These are phyloP conservation scores for Siniperca obscura DNA, from an alignment of 2,797 vertebrate species.

Conservation along the genomic window DNA sequence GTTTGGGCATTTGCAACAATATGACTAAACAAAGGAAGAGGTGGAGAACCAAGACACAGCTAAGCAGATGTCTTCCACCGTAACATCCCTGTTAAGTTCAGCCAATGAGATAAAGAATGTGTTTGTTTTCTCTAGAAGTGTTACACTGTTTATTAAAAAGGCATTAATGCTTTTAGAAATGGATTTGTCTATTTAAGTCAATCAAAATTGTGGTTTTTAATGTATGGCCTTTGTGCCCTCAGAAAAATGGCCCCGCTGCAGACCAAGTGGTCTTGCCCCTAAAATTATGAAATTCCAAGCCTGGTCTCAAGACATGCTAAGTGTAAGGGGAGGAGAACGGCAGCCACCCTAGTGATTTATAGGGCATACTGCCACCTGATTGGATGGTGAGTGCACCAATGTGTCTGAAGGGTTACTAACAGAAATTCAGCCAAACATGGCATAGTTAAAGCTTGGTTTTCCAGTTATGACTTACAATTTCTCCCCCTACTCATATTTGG, in stretches of 20 bases:
- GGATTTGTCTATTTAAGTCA: no score
- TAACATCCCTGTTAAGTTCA: not conserved
- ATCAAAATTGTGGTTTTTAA: no score
- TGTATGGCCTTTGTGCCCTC: no score
- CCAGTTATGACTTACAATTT: not conserved
- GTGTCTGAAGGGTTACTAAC: not conserved
- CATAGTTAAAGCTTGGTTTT: not conserved
- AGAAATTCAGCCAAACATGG: not conserved
- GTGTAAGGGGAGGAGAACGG: not conserved
- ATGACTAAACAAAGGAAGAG: no score
- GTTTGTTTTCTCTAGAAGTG: no score
- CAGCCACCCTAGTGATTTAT: not conserved
- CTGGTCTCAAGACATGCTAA: slow-evolving; percentile 2
- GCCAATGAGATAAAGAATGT: no score
- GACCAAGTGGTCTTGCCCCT: no score
- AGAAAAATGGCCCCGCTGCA: no score
- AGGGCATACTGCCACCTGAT: not conserved
- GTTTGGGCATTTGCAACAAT: no score
- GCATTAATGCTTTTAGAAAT: no score
- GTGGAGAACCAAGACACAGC: not conserved
- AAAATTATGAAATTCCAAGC: no score
- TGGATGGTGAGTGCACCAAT: not conserved
- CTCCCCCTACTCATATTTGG: not conserved
- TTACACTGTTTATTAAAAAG: no score
- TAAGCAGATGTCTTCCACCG: slow-evolving; percentile 1